These are phyloP conservation scores for Ceraclea dissimilis DNA, from an alignment of 2,888 invertebrate species.

Conservation along the genomic window DNA sequence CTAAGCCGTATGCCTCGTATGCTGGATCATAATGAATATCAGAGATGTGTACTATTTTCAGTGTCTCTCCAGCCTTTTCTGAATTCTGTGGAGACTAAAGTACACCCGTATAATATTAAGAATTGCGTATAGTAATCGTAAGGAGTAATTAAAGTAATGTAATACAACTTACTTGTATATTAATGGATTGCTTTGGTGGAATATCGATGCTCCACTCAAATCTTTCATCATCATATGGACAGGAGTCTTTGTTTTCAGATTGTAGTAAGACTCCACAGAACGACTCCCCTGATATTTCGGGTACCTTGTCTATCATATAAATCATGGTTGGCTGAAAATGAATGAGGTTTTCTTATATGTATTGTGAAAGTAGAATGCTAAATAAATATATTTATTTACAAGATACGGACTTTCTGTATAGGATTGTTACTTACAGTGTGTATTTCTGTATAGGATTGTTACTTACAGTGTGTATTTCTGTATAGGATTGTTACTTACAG, in stretches of 20 bases:
- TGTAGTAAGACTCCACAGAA: slow-evolving; percentile 54
- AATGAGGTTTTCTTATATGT: too few relatives aligned
- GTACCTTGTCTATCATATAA: slow-evolving; percentile 52
- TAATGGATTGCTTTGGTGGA: slow-evolving; percentile 28
- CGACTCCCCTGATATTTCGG: slow-evolving; percentile 44
- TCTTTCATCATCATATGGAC: slow-evolving; percentile 36
- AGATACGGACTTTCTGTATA: too few relatives aligned
- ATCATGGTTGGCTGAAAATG: slow-evolving; percentile 54
- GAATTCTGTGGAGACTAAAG: neutral
- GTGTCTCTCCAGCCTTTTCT: slow-evolving; percentile 3
- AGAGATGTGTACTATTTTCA: slow-evolving; percentile 59
- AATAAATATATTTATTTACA: too few relatives aligned
- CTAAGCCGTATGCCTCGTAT: slow-evolving; percentile 60
- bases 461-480: too few relatives aligned
- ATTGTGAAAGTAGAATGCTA: too few relatives aligned
- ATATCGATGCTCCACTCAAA: slow-evolving; percentile 48
- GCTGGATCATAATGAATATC: slow-evolving; percentile 75
- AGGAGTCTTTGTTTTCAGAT: slow-evolving; percentile 34
- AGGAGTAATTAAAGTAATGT: too few relatives aligned
- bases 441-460: too few relatives aligned
- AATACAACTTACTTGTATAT: too few relatives aligned
- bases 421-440: too few relatives aligned
- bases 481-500: too few relatives aligned
- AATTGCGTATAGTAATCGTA: too few relatives aligned
- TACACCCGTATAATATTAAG: too few relatives aligned